These are phyloP conservation scores for Hipparchia sbordonii DNA, from an alignment of 2,888 invertebrate genomes.

Conservation along the genomic window DNA sequence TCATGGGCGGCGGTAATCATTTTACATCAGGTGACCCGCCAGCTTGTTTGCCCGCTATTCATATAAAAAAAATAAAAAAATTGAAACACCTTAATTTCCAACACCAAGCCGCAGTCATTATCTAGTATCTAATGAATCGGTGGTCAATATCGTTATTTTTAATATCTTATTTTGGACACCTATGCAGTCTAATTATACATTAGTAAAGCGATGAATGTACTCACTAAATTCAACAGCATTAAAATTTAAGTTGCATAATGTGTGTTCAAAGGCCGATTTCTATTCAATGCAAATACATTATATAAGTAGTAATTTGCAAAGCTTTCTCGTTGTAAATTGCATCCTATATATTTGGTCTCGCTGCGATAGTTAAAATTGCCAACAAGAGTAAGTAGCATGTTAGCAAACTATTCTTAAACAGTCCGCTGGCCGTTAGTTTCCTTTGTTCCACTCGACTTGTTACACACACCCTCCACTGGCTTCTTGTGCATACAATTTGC, in stretches of 20 bases:
- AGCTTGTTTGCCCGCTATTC: too few relatives aligned
- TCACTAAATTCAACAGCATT: neutral
- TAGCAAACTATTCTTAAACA: constrained; percentile 45
- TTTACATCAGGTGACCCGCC: too few relatives aligned
- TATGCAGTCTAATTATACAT: too few relatives aligned
- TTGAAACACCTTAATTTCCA: too few relatives aligned
- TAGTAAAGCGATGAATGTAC: neutral
- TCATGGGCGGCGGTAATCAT: too few relatives aligned
- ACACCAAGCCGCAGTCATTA: too few relatives aligned
- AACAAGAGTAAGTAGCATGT: constrained; percentile 44
- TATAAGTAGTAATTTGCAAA: neutral
- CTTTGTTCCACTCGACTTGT: constrained; percentile 46
- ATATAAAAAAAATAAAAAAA: too few relatives aligned
- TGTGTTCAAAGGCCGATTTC: neutral
- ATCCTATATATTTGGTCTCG: constrained; percentile 30
- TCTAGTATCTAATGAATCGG: too few relatives aligned
- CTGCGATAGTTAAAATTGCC: constrained; percentile 41
- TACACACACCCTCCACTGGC: constrained; percentile 40
- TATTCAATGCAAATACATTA: neutral
- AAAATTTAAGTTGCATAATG: too few relatives aligned
- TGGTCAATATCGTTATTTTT: too few relatives aligned
- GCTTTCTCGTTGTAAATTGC: constrained; percentile 18
- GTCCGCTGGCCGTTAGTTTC: constrained; percentile 42
- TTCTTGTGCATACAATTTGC: constrained; percentile 42
- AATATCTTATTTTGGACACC: too few relatives aligned